Base-by-base conservation (phyloP, 2,113 vertebrate genomes). In the Noturus placidus region DNA sequence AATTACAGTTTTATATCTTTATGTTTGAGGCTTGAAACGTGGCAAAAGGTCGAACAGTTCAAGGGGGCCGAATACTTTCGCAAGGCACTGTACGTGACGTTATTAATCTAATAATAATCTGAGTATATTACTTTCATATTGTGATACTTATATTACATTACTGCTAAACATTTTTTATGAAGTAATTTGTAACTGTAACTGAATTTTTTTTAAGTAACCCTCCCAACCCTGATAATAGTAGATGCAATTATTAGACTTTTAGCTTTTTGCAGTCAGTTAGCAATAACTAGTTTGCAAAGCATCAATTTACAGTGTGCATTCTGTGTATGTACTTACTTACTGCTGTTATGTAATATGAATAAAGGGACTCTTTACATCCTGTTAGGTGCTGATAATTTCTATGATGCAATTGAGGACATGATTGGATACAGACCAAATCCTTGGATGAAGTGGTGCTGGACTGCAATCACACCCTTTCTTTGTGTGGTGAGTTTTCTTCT, bases 391-490 rank as follows among this genome's bases (percentile, higher is more conserved):
- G 97, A 99, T 96, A 98, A 97, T 96, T 97, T 98, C 94, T 99
- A 99, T 91, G 96, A 99, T 92, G 97, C 97, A 83, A 96, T 99
- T 92, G 98, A 99, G 94, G 98, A 99, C 93, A 99, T 99, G 98
- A 98, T 99, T 90, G 98, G 98, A 94, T 99, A 99, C 93, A 96
- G 96, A 95, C 98, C 98, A 88, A 98, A 97, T 93, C 94, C 97
- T 89, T 99, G 98, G 98, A 99, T 99, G 98, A 99, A 99, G 93
- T 99, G 96, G 97, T 99, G 98, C 95, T 99, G 98, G 98, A 95
- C 95, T 92, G 88, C 97, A 70, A 93, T 99, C 94, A 99, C 98
- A 90, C 98, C 98, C 90, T 65, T 96, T 90, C 97, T 99, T 89
- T 99, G 98, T 13, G 92, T 96, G 94, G 98, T 99, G 87, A 95